Conservation (phyloP, 1,140 invertebrate genomes). For the Acromyrmex heyeri region DNA sequence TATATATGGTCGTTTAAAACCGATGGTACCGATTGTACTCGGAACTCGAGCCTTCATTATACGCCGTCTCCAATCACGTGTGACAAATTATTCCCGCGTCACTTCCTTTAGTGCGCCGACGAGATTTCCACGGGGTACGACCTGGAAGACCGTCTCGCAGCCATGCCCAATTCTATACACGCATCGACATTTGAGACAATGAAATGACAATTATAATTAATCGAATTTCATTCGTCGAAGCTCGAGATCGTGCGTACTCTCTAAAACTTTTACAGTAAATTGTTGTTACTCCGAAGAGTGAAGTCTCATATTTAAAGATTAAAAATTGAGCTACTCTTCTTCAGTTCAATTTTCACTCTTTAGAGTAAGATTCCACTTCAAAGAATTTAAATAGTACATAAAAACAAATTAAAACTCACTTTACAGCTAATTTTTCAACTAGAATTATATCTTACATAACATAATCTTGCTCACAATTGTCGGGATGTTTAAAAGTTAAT, state of each 20-base stretch:
- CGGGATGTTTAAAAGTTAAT: not conserved
- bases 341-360: too few species aligned
- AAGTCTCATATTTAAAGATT: too few species aligned
- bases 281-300: too few species aligned
- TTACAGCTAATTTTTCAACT: not conserved
- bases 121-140: constrained; percentile 38
- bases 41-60: constrained; percentile 70
- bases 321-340: too few species aligned
- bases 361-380: too few species aligned
- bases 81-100: constrained; percentile 78
- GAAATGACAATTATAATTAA: constrained; percentile 26
- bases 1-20: constrained; percentile 36
- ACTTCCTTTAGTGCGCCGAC: constrained; percentile 67
- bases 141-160: constrained; percentile 41
- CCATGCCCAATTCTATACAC: constrained; percentile 15
- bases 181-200: constrained; percentile 1
- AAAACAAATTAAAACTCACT: not conserved
- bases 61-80: constrained; percentile 75
- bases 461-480: not conserved
- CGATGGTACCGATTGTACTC: constrained; percentile 60
- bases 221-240: not conserved
- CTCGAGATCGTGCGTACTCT: too few species aligned
- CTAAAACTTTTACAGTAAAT: too few species aligned
- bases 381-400: not conserved
- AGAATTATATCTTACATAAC: not conserved